Conservation (phyloP, 2,113 vertebrate species). For the Ciconia boyciana region DNA sequence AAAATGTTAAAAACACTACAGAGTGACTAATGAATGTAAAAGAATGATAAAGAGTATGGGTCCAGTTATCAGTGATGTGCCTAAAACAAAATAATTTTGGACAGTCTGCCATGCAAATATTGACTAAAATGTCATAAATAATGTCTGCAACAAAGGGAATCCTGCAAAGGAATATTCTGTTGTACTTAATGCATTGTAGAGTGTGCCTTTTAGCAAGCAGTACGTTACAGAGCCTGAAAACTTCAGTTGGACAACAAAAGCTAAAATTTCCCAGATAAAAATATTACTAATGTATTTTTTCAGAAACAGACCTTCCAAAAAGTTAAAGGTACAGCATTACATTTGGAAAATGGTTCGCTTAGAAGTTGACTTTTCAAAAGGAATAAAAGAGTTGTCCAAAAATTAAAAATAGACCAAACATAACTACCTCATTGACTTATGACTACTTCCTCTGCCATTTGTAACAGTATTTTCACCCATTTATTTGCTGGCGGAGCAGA, state of each 20-base stretch:
- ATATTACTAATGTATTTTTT: background rate
- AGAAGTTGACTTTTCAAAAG: background rate
- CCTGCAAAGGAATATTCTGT: slow-evolving; percentile 54
- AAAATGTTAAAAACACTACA: slow-evolving; percentile 71
- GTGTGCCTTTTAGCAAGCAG: slow-evolving; percentile 21
- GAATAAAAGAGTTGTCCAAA: background rate
- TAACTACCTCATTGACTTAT: background rate
- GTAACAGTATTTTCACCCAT: background rate
- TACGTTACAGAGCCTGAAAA: background rate
- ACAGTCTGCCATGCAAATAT: slow-evolving; percentile 55
- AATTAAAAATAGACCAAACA: background rate
- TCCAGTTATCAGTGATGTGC: slow-evolving; percentile 54
- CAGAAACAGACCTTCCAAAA: background rate
- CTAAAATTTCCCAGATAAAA: background rate
- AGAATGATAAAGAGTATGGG: slow-evolving; percentile 60
- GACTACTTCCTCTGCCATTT: background rate
- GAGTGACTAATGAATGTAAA: slow-evolving; percentile 61
- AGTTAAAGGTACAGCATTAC: background rate
- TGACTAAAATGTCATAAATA: slow-evolving; percentile 62
- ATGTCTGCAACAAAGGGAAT: slow-evolving; percentile 63
- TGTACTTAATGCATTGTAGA: slow-evolving; percentile 37
- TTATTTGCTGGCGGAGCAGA: background rate
- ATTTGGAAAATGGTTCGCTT: background rate
- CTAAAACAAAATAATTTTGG: slow-evolving; percentile 60
- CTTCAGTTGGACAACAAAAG: background rate